Base-by-base conservation (phyloP, 2,113 vertebrate genomes). In the Arvicanthis niloticus region DNA sequence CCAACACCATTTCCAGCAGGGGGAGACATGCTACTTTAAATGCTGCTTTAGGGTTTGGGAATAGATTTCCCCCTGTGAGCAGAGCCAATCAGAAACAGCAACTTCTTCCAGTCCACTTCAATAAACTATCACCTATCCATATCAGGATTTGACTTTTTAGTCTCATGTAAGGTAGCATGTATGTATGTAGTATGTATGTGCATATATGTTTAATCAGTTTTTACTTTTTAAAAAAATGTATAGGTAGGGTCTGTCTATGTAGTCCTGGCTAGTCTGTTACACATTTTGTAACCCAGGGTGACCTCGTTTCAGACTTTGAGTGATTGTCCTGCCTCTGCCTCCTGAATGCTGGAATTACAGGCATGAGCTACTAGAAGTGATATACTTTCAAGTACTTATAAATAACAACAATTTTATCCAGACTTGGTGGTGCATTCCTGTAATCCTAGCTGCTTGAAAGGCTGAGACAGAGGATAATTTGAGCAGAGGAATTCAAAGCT, bases 11-110 rank as follows among this genome's bases (percentile, higher is more conserved):
- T 29, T 70, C 97, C 98, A 96, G 97, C 95, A 98, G 98, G 40
- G 97, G 98, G 97, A 95, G 97, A 80, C 96, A 84, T 92, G 73
- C 75, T 51, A 87, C 96, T 31, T 97, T 60, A 67, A 95, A 96
- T 95, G 76, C 72, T 86, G 6, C 34, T 2, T 37, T 60, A 17
- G 8, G 45, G 48, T 68, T 87, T 51, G 62, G 10, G 42, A 37
- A 3, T 22, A 68, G 31, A 87, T 87, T 62, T 91, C 91, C 48
- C 60, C 13, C 15, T 65, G 48, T 89, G 1, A 0, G 31, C 15
- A 89, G 29, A 26, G 73, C 37, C 42, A 29, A 10, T 86, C 45
- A 87, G 56, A 91, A 91, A 72, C 81, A 40, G 34, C 70, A 60
- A 22, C 42, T 84, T 21, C 11, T 34, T 42, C 72, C 67, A 72